These are phyloP conservation scores for Oscheius sp. DNA, from an alignment of 2,888 invertebrate species.

Conservation along the genomic window DNA sequence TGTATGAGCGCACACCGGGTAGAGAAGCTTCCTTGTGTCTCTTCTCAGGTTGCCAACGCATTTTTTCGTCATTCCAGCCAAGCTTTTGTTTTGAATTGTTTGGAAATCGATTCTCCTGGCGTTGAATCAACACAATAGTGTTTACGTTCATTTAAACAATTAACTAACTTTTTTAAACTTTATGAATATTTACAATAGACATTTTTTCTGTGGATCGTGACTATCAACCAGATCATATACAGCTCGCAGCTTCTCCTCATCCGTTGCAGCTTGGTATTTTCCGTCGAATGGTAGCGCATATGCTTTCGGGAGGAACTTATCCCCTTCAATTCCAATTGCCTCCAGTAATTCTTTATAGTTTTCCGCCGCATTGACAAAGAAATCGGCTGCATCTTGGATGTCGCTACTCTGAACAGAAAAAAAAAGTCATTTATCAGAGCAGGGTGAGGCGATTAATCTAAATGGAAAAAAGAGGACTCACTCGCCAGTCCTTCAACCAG, in stretches of 20 bases:
- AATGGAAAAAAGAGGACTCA: neutral
- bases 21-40: too few relatives aligned
- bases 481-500: conserved; percentile 11
- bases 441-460: too few relatives aligned
- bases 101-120: too few relatives aligned
- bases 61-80: too few relatives aligned
- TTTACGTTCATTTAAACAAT: too few relatives aligned
- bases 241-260: neutral
- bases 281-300: neutral
- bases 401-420: conserved; percentile 6
- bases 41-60: too few relatives aligned
- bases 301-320: neutral
- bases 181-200: too few relatives aligned
- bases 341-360: neutral
- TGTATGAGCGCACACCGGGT: too few relatives aligned
- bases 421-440: too few relatives aligned
- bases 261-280: neutral
- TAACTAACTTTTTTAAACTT: too few relatives aligned
- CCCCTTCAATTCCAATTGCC: neutral
- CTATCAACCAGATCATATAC: neutral
- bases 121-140: too few relatives aligned
- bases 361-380: conserved; percentile 14
- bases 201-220: neutral
- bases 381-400: neutral
- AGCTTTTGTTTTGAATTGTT: too few relatives aligned